Percentiles rank a stretch among this genome's conserved stretches.
phyloP scores from a whole-genome alignment of 2,113 vertebrate genomes.

The Hydrochoerus hydrochaeris region DNA sequence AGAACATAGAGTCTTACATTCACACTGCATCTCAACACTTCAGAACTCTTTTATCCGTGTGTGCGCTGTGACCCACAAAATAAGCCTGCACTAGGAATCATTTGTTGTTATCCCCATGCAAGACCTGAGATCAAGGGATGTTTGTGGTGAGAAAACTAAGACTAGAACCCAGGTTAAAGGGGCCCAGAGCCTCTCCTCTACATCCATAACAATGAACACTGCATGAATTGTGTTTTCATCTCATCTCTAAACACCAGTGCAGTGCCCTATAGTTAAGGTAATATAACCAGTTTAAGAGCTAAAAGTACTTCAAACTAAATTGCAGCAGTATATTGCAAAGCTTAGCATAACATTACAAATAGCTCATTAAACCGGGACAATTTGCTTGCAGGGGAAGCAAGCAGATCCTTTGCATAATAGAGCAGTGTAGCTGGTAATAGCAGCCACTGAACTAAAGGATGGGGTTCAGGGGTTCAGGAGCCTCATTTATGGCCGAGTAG shows the following conservation, averaged over 20 bases:
- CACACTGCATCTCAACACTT: background rate
- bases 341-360: constrained; percentile 79
- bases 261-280: background rate
- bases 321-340: constrained; percentile 74
- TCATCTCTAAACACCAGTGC: constrained; percentile 19
- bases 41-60: background rate
- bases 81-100: background rate
- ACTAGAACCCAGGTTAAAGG: background rate
- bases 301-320: constrained; percentile 67
- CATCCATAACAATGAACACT: constrained; percentile 11
- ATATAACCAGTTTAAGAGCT: constrained; percentile 8
- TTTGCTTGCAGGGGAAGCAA: constrained; percentile 72
- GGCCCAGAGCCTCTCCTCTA: background rate
- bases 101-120: background rate
- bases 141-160: background rate
- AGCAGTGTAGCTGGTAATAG: constrained; percentile 78
- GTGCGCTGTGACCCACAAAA: background rate
- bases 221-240: background rate
- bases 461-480: background rate
- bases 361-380: constrained; percentile 63
- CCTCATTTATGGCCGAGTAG: constrained; percentile 67
- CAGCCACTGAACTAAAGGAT: constrained; percentile 68
- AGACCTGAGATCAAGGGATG: background rate
- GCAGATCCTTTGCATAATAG: constrained; percentile 78
- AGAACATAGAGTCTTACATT: background rate